Conservation (phyloP, 92 coral and sea anemone genomes). For the Porites divaricata region DNA sequence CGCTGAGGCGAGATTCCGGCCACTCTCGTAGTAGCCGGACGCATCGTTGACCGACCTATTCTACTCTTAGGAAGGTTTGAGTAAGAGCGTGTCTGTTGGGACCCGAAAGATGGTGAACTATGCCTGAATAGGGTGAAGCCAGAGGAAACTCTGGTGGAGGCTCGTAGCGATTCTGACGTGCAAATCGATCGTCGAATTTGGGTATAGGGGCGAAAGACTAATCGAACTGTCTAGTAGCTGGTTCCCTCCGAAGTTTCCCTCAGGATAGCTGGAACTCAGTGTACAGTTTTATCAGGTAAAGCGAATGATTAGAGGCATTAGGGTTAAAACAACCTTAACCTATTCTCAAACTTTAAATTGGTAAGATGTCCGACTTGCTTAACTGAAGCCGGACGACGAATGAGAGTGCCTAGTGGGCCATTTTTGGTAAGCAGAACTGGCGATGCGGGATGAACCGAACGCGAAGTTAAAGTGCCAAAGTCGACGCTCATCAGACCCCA, state of each 20-base stretch:
- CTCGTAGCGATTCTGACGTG: too few species aligned
- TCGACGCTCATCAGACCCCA: not conserved
- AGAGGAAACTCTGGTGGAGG: too few species aligned
- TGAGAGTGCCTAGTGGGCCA: not conserved
- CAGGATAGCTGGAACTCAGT: constrained; percentile 72
- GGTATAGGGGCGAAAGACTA: constrained; percentile 83
- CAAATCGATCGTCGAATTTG: constrained; percentile 21
- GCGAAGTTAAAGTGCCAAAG: constrained; percentile 56
- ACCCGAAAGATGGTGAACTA: too few species aligned
- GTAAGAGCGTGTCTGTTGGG: too few species aligned
- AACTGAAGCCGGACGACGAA: constrained; percentile 61
- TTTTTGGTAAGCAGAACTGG: too few species aligned
- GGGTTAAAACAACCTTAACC: constrained; percentile 55
- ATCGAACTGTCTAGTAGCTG: constrained; percentile 70
- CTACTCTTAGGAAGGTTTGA: too few species aligned
- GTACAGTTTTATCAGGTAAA: constrained; percentile 64
- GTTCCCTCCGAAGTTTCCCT: constrained; percentile 12
- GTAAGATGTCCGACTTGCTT: constrained; percentile 66
- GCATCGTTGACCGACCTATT: too few species aligned
- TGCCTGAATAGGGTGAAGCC: too few species aligned
- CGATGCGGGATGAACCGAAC: constrained; percentile 57
- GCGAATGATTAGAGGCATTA: constrained; percentile 66
- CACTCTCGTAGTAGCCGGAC: too few species aligned
- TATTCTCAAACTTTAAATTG: constrained; percentile 67
- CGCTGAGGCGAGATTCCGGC: too few species aligned